Evolutionary conservation across 2,797 vertebrate genomes (phyloP).

Genomic region (Crocidura indochinensis): DNA sequence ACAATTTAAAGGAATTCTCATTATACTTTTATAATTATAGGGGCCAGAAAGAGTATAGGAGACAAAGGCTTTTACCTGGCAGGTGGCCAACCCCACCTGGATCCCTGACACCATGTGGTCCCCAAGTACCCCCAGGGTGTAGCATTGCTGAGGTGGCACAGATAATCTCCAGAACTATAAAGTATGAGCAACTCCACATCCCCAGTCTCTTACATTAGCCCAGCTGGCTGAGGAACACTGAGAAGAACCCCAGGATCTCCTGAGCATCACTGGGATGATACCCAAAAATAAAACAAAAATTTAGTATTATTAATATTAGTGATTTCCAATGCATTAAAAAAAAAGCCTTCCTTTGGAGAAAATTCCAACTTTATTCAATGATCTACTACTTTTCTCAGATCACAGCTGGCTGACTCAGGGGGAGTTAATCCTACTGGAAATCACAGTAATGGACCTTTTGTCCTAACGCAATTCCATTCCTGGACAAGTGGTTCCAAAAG

Average conservation of each 20-base stretch:
- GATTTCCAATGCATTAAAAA: conserved; percentile 45
- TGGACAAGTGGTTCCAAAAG: conserved; percentile 36
- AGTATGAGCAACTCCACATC: too few species aligned
- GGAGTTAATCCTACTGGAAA: neutral
- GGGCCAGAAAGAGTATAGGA: neutral
- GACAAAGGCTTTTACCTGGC: too few species aligned
- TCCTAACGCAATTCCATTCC: conserved; percentile 13
- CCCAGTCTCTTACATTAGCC: too few species aligned
- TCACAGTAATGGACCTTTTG: neutral
- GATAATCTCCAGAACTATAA: too few species aligned
- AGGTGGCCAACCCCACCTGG: too few species aligned
- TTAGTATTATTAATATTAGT: conserved; percentile 18
- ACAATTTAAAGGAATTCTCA: conserved; percentile 38
- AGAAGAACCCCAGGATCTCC: too few species aligned
- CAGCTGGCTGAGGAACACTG: too few species aligned
- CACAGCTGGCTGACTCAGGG: neutral
- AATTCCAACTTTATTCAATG: conserved; percentile 25
- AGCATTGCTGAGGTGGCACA: too few species aligned
- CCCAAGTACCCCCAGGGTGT: too few species aligned
- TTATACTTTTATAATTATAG: conserved; percentile 34
- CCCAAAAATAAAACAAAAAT: neutral
- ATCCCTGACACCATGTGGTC: too few species aligned
- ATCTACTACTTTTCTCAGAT: conserved; percentile 26
- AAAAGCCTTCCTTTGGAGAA: conserved; percentile 10
- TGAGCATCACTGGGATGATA: too few species aligned